A percentile compares a stretch with the other conserved stretches of the same genome.
Conservation (phyloP, 2,113 vertebrate genomes). For the Grammomys surdaster region DNA sequence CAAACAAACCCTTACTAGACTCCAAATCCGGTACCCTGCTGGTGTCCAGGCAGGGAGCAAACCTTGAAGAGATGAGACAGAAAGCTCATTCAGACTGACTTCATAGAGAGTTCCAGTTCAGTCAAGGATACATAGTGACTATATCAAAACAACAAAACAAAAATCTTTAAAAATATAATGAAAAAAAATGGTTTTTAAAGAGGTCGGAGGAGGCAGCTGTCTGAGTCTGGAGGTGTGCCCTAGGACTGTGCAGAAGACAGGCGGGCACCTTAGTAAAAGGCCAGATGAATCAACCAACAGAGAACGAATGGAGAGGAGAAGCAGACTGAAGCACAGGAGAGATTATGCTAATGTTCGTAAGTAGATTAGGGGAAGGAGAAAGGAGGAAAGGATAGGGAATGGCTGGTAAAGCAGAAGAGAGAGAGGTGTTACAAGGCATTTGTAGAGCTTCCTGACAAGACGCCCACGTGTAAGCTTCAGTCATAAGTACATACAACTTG, state of each 20-base stretch:
- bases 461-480: neutral
- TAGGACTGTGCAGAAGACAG: neutral
- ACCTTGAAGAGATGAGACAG: neutral
- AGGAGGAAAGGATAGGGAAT: neutral
- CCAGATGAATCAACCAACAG: neutral
- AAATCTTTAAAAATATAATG: neutral
- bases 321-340: neutral
- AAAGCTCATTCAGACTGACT: neutral
- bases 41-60: neutral
- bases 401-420: neutral
- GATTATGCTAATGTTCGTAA: neutral
- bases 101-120: neutral
- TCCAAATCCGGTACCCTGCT: neutral
- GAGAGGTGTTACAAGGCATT: neutral
- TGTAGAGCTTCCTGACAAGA: neutral
- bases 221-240: neutral
- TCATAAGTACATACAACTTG: neutral
- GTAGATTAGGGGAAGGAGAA: neutral
- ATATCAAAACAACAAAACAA: neutral
- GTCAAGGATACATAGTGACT: neutral
- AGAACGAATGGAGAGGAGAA: neutral
- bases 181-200: neutral
- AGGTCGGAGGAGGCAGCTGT: neutral
- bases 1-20: neutral
- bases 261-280: neutral